Evolutionary conservation across 1,140 invertebrate genomes (phyloP).

Genomic region (Aphelinus certus): DNA sequence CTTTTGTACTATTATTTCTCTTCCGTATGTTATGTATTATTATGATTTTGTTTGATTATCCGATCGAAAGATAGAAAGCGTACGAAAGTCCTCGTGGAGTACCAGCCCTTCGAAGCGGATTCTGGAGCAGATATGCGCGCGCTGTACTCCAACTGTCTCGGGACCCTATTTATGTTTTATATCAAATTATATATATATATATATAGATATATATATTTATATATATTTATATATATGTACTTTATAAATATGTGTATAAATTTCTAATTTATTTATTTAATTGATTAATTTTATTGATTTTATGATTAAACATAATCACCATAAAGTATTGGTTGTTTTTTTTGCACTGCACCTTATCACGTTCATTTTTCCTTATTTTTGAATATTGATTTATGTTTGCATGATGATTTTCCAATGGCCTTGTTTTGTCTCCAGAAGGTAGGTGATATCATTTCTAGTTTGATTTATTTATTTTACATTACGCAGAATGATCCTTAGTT

Average conservation of each 20-base stretch:
- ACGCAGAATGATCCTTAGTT: no score
- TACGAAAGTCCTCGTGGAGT: conserved; percentile 31
- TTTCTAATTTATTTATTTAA: conserved; percentile 67
- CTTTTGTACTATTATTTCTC: conserved; percentile 12
- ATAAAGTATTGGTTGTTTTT: conserved; percentile 55
- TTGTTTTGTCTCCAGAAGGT: conserved; percentile 35
- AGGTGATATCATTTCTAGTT: conserved; percentile 29
- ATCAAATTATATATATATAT: conserved; percentile 56
- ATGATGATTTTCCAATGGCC: conserved; percentile 29
- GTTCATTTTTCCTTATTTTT: conserved; percentile 30
- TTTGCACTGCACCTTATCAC: conserved; percentile 46
- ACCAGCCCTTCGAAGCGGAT: conserved; percentile 18
- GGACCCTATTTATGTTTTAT: conserved; percentile 65
- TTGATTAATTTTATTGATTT: conserved; percentile 66
- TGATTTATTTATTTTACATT: conserved; percentile 3
- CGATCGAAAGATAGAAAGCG: no score
- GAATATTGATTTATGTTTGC: conserved; percentile 26
- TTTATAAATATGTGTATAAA: conserved; percentile 60
- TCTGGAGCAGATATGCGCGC: conserved; percentile 41
- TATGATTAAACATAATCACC: conserved; percentile 63
- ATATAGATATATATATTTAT: conserved; percentile 14
- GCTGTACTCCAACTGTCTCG: conserved; percentile 59
- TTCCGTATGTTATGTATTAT: conserved; percentile 17
- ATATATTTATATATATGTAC: conserved; percentile 35
- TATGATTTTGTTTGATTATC: no score